These are phyloP conservation scores for Gymnarchus niloticus DNA, from an alignment of 2,113 vertebrate genomes.

Conservation along the genomic window DNA sequence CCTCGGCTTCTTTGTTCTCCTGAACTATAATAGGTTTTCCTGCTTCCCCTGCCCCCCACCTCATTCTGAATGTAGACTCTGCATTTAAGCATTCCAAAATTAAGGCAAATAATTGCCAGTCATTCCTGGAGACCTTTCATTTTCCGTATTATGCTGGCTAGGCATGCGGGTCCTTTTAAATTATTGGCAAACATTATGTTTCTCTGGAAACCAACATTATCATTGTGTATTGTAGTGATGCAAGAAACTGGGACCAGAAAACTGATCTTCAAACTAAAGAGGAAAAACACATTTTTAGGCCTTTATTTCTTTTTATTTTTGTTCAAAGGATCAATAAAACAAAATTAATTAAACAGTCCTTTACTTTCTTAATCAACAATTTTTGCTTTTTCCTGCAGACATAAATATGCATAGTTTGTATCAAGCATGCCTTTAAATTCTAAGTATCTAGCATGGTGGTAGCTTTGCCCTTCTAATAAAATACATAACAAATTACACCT, in stretches of 20 bases:
- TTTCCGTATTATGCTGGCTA: slow-evolving; percentile 16
- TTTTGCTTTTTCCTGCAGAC: background rate
- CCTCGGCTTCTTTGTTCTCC: slow-evolving; percentile 17
- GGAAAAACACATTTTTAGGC: background rate
- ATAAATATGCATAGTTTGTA: background rate
- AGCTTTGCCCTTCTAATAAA: background rate
- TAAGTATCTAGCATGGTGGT: background rate
- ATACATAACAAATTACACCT: background rate
- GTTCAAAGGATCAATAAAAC: background rate
- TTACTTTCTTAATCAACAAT: background rate
- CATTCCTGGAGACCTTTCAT: slow-evolving; percentile 20
- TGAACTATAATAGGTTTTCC: slow-evolving; percentile 22
- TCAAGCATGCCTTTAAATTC: background rate
- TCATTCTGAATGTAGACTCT: slow-evolving; percentile 19
- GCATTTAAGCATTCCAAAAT: slow-evolving; percentile 29
- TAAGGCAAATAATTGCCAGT: slow-evolving; percentile 30
- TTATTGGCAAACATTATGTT: slow-evolving; percentile 27
- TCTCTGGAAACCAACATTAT: slow-evolving; percentile 23
- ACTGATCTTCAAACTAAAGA: background rate
- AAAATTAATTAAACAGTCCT: background rate
- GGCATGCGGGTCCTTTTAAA: slow-evolving; percentile 17
- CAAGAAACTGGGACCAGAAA: background rate
- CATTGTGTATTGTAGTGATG: background rate
- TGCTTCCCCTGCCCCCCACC: background rate
- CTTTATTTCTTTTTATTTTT: background rate